Evolutionary conservation across 2,888 invertebrate genomes (phyloP), one percentile per base, ranked within the genome.

Genomic region (Eulithis prunata): DNA sequence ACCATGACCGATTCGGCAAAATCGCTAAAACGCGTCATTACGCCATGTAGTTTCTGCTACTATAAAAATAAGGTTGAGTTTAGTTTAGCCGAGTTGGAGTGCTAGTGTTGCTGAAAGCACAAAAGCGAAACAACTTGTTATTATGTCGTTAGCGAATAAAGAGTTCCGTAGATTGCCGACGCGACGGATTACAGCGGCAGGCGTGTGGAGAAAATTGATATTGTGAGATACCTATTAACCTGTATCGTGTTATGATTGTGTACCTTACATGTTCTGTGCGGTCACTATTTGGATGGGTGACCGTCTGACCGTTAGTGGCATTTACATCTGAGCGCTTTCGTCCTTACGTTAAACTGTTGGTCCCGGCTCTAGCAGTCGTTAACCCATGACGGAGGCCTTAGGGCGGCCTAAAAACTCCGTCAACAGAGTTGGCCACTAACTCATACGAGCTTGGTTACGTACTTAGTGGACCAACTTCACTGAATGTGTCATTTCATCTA

Each of bases 121-220:
- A 75, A 76, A 78, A 78, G 71, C 75, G 75, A 76, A 82, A 77
- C 76, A 77, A 78, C 74, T 78, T 76, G 78, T 81, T 80, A 85
- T 83, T 81, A 80, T 80, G 75, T 78, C 77, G 79, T 79, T 83
- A 84, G 83, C 81, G 78, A 81, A 81, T 81, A 81, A 83, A 80
- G 72, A 73, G 67, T 59, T 72, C 72, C 62, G 75, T 73, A 78
- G 80, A 71, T 69, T 70, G 68, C 73, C 69, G 76, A 81, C 72
- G 74, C 73, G 64, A 76, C 78, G 75, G 75, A 77, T 80, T 78
- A 75, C 67, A 60, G 63, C 68, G 68, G 62, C 65, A 68, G 70
- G 73, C 65, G 73, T 73, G 68, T 69, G 64, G 72, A 73, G 70
- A 67, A 76, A 78, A 78, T 79, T 77, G 76, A 69, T 70, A 66